Evolutionary conservation across 2,888 invertebrate genomes (phyloP), one percentile per base, ranked within the genome.

Genomic region (Nomada lathburiana): DNA sequence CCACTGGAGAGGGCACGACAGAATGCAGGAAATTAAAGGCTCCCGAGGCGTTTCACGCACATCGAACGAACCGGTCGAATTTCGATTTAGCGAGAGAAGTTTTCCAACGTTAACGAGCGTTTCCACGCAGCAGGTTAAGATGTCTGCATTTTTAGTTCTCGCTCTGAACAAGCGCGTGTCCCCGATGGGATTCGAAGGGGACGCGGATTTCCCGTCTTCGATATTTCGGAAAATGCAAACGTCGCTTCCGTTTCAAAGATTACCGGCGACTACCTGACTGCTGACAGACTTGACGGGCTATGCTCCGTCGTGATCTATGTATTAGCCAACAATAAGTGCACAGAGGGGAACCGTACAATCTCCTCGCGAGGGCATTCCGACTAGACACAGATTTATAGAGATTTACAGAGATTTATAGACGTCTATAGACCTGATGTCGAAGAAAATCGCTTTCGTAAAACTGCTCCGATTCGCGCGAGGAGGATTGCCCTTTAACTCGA

Each of bases 401-500:
- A 57, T 26, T 26, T 26, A 26, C 1, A 36, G 36, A 36, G 36
- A 36, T 36, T 47, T 47, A 23, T 23, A 26, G 57, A 26, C 13
- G 23, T 57, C 5, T 11, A 13, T n/a, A 23, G 7, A 63, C 13
- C 20, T 50, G 42, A 53, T 20, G 67, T 69, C 57, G 67, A 60
- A 79, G 57, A 5, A 4, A 78, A 80, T 84, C 78, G 80, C 74
- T 87, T 86, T 86, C 87, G 81, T 81, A 76, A 84, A 87, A 86
- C 82, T 84, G 86, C 71, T 81, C 73, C 88, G 86, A 86, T 88
- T 86, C 78, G 77, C 67, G 78, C 63, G 68, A 71, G 75, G 69
- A 84, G 86, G 83, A 86, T 82, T 90, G 90, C 89, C 89, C 90
- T 91, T 91, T 91, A 91, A 90, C 87, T 90, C 88, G 89, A 88